Evolutionary conservation across 2,113 vertebrate species (phyloP), one percentile per base, ranked within the genome.

Genomic region (Bos javanicus): DNA sequence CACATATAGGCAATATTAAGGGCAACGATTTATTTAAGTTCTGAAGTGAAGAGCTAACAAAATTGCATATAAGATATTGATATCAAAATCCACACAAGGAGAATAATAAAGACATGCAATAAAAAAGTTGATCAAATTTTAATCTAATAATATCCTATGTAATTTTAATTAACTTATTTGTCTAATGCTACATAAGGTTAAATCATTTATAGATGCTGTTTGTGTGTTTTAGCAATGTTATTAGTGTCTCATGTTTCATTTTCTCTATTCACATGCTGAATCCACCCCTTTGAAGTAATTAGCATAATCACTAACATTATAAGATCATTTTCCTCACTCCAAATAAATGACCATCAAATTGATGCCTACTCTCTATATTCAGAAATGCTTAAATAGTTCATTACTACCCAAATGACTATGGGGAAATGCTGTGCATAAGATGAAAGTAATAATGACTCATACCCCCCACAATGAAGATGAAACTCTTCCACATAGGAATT

Each of bases 281-380:
- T 78, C 46, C 57, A 80, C 78, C 88, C 95, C 82, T 84, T 93
- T 94, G 83, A 97, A 96, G 87, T 97, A 97, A 95, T 98, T 98
- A 97, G 93, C 86, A 96, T 98, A 97, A 98, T 97, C 96, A 96
- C 94, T 91, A 97, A 97, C 95, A 98, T 98, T 98, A 97, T 97
- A 96, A 95, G 64, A 96, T 97, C 97, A 95, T 98, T 98, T 98
- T 97, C 94, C 95, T 95, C 80, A 96, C 46, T 97, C 50, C 94
- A 95, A 89, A 98, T 96, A 98, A 98, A 97, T 98, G 98, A 97
- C 95, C 96, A 90, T 95, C 93, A 94, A 91, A 95, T 84, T 91
- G 48, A 14, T 93, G 60, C 76, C 54, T 83, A 57, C 64, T 93
- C 52, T 96, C 85, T 94, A 17, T 83, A 80, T 91, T 97, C 91